Evolutionary conservation across 2,113 vertebrate genomes (phyloP).

Genomic region (Grammomys dolichurus): DNA sequence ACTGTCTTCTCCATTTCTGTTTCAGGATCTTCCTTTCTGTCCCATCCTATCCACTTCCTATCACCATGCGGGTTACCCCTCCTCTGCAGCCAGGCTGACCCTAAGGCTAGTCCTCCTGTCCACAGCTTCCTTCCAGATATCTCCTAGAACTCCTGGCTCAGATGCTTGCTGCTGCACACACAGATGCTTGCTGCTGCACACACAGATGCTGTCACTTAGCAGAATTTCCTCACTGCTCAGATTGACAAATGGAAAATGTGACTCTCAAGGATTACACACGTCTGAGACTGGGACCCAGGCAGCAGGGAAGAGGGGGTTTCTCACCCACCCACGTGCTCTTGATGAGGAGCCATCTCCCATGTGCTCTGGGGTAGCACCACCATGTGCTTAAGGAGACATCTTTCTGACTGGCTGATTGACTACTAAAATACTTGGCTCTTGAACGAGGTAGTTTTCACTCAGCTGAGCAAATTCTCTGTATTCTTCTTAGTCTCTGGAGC

Average conservation of each 20-base stretch:
- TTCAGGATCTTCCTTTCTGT: background rate
- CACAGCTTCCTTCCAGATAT: background rate
- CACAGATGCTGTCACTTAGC: background rate
- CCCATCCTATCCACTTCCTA: background rate
- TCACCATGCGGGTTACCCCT: background rate
- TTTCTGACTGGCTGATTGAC: conserved; percentile 64
- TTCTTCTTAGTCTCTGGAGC: background rate
- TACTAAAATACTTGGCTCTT: conserved; percentile 26
- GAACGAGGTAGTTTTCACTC: conserved; percentile 40
- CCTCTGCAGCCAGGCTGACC: background rate
- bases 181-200: background rate
- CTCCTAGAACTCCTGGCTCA: background rate
- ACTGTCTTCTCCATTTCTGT: background rate
- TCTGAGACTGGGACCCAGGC: background rate
- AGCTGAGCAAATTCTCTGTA: conserved; percentile 49
- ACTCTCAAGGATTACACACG: background rate
- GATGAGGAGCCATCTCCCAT: background rate
- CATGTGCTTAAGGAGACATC: background rate
- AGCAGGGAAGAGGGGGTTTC: background rate
- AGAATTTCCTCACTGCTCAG: conserved; percentile 17
- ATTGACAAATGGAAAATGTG: conserved; percentile 37
- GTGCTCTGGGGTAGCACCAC: background rate
- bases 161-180: background rate
- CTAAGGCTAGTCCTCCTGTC: background rate
- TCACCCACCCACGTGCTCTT: background rate